Base-by-base conservation (phyloP, 2,888 invertebrate species). In the Melanostoma mellinum region DNA sequence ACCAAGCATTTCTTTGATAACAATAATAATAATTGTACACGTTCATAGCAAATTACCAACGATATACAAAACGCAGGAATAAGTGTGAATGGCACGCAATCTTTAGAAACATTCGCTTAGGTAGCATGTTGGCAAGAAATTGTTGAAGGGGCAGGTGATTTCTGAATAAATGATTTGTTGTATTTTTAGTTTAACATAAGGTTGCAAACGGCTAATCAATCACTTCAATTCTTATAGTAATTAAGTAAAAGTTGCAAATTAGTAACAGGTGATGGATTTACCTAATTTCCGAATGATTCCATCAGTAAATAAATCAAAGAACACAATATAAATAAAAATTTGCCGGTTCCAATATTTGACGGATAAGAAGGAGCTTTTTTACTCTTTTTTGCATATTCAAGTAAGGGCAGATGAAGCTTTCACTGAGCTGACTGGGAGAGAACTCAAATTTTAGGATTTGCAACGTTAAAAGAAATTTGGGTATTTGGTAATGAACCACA, bases 51-150 rank as follows among this genome's bases (percentile, higher is more conserved):
- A 73, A 76, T 81, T 76, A 72, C 56, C 30, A 53, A 46, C 50
- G 56, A 68, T 68, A 52, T 35, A 61, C 36, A 61, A 61, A 73
- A 68, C 61, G 55, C 46, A 38, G 38, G 35, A 73, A 69, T 56
- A 63, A 56, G 53, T 73, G 68, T 78, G 56, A 73, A 65, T 65
- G 30, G 53, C 82, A 77, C 82, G 77, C 77, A 72, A 81, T 61
- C 44, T 38, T 38, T 63, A 9, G 44, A 38, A 36, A 38, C 60
- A 30, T 10, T 32, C 33, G 32, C 30, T 2, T 3, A 42, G n/a
- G 55, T 40, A 42, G 3, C 32, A n/a, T 8, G 30, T 8, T 3
- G 33, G 58, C 53, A 60, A 6, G 20, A 20, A 20, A 6, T 42
- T 42, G 42, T n/a, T 42, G 5, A 48, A 4, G 48, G 8, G 8